Evolutionary conservation across 2,888 invertebrate genomes (phyloP), one percentile per base, ranked within the genome.

Genomic region (Caprella mutica): DNA sequence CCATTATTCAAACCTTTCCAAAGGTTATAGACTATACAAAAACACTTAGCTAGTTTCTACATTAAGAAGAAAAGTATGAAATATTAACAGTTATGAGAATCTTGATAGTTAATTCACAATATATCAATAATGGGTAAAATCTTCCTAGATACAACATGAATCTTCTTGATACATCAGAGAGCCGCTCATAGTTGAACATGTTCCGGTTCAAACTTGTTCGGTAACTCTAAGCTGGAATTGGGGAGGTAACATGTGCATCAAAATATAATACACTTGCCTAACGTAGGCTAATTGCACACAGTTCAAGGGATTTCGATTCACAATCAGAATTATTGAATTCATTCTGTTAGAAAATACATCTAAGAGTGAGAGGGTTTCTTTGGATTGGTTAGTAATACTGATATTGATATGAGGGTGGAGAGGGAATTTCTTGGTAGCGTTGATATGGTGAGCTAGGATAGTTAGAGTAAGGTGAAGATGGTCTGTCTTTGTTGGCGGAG

Each of bases 391-490:
- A 63, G 55, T 63, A 63, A 52, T 63, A 63, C 55, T 63, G 63
- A 51, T 63, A 63, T 38, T 63, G 63, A 56, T 59, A 63, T 46
- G 63, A 59, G 23, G 63, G 63, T 3, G 57, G 63, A 40, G 63
- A 63, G 24, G 59, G 54, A 30, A 59, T 52, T 40, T 55, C 48
- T 35, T 63, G 63, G 52, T 63, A 59, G 19, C 63, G 54, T 17
- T 59, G 55, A 50, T 63, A 63, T 3, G 63, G 63, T n/a, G 63
- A 63, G 19, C 57, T 59, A 5, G 63, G 59, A 35, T 63, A 63
- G 33, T 63, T 59, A 29, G 52, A 57, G 42, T 63, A 63, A n/a
- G 63, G 63, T 24, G 62, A 56, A 19, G 56, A 58, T 17, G 57
- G 57, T 55, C 63, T 59, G 30, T 63, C 63, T 30, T 63, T 63